Base-by-base conservation (phyloP, 1,140 invertebrate species). In the Neocloeon triangulifer region DNA sequence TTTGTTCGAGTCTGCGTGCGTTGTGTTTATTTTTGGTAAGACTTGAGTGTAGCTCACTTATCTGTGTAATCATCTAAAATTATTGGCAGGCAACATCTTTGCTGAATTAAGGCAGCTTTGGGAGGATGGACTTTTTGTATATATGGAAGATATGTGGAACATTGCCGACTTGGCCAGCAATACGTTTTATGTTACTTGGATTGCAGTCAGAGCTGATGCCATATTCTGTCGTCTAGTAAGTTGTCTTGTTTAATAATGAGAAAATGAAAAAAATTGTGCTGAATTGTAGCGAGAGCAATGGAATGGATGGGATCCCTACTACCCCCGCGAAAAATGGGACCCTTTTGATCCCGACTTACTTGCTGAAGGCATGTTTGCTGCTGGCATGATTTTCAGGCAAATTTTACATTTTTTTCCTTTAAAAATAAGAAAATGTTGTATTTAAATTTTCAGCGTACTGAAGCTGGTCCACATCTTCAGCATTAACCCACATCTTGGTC, bases 81-180 rank as follows among this genome's bases (percentile, higher is more conserved):
- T n/a, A 40, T 51, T 43, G 52, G 5, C 44, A 89, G 86, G 86
- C 55, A 66, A 91, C 39, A 73, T 96, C 25, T 84, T 79, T 62
- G 69, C 69, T 6, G 89, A 96, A 59, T 72, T 89, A 25, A 69
- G 76, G 44, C 59, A 84, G 16, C 53, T 95, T 10, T 94, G 85
- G 73, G 61, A 69, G 0, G 77, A 76, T 36, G 89, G 89, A 0
- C 45, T 94, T n/a, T 49, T 74, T 19, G 81, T 89, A 26, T 96
- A 95, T 46, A 59, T 89, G 19, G 71, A 70, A 28, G 88, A 96
- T 55, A 65, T 94, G 35, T 96, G 91, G 91, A 96, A 96, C 49
- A 85, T 94, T 40, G 74, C 95, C 4, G 91, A 96, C 50, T 94
- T 92, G 46, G 75, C 92, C 40, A 89, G 84, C 12, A 92, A 94